Conservation (phyloP, 1,140 invertebrate genomes). For the Lucilia cuprina region DNA sequence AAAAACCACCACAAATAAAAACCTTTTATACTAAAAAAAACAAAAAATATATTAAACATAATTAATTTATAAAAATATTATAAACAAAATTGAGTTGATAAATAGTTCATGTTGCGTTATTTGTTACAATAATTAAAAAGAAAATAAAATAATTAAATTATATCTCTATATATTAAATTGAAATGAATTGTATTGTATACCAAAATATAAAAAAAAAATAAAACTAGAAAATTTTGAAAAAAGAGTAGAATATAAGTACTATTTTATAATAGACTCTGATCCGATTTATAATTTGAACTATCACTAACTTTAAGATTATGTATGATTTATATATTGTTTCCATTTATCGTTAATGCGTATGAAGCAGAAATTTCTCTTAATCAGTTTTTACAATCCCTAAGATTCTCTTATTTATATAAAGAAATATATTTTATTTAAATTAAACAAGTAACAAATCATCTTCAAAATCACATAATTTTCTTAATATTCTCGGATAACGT, state of each 20-base stretch:
- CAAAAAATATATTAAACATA: not conserved
- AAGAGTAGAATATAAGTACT: not conserved
- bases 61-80: not conserved
- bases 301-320: too few relatives aligned
- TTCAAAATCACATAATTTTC: too few relatives aligned
- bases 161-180: not conserved
- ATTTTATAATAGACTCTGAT: too few relatives aligned
- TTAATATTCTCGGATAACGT: too few relatives aligned
- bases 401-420: too few relatives aligned
- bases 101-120: constrained; percentile 11
- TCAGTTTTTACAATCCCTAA: too few relatives aligned
- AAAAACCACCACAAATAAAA: not conserved
- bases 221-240: not conserved
- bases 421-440: too few relatives aligned
- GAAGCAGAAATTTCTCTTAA: too few relatives aligned
- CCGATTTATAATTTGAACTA: not conserved
- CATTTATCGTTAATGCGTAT: too few relatives aligned
- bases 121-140: not conserved
- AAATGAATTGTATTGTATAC: not conserved
- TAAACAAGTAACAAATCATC: too few relatives aligned
- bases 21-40: not conserved
- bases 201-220: not conserved
- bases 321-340: too few relatives aligned
- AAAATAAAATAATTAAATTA: not conserved
- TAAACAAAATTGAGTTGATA: constrained; percentile 5